Evolutionary conservation across 2,113 vertebrate genomes (phyloP), one percentile per base, ranked within the genome.

Genomic region (Donacobius atricapilla): DNA sequence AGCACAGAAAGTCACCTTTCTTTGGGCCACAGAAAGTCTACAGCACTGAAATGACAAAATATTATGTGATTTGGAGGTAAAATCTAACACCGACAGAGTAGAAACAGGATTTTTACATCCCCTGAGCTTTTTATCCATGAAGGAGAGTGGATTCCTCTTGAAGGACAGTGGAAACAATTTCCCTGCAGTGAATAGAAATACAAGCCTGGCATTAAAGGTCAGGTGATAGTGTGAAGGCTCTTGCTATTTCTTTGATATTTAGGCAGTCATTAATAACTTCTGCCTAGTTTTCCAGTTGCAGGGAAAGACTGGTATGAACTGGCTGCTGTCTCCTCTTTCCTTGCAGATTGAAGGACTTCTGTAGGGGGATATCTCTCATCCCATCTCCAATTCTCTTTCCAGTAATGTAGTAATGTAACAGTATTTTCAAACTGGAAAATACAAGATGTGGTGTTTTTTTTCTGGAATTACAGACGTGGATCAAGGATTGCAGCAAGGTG

Each of bases 1-100:
- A 94, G 25, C 79, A 70, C 53, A 68, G 86, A 94, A 97, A 94
- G 87, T 90, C 71, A 84, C 48, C 45, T 5, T 96, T 84, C 82
- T 48, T 3, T 71, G 69, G 19, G 6, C 27, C 28, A 58, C 18
- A 30, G 60, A 65, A 81, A 87, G 63, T 57, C 81, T 73, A 65
- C 35, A 75, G 63, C 31, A 48, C 50, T 81, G 40, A 90, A 77
- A 65, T 80, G 47, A 87, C 40, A 65, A 83, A 77, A 84, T 65
- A 64, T 14, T 86, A 20, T 17, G 7, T 51, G n/a, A 48, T 25
- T 86, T 94, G 75, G 47, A 71, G 35, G 33, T 7, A 40, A 2
- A 4, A 60, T 40, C 27, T 58, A 83, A 48, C 50, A 31, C 13
- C 56, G n/a, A n/a, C n/a, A n/a, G n/a, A n/a, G n/a, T n/a, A n/a